Conservation (phyloP, 2,797 vertebrate genomes). For the Platyrinchus mystaceus region DNA sequence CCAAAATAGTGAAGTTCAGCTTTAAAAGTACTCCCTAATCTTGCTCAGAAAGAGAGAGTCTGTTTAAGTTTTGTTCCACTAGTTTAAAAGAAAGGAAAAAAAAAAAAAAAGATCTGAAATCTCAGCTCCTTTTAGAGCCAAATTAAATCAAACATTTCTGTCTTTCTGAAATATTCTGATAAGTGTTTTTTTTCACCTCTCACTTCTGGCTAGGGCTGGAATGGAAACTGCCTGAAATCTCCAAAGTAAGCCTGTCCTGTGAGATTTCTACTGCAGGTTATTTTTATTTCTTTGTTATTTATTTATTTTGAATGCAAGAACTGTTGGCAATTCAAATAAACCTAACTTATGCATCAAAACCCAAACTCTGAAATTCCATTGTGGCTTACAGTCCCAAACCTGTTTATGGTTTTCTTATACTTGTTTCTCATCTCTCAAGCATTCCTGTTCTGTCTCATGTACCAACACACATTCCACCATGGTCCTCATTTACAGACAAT, state of each 20-base stretch:
- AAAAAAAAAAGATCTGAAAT: not conserved
- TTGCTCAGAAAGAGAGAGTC: not conserved
- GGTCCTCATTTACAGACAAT: not conserved
- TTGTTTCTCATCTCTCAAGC: not conserved
- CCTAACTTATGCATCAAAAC: slow-evolving; percentile 11
- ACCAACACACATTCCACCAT: not conserved
- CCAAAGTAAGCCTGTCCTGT: not conserved
- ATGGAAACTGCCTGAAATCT: slow-evolving; percentile 4
- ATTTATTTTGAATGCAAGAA: slow-evolving; percentile 5
- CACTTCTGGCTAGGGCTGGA: not conserved
- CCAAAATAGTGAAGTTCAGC: not conserved
- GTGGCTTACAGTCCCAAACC: not conserved
- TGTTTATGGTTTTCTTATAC: not conserved
- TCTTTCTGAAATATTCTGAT: slow-evolving; percentile 8
- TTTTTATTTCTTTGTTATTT: slow-evolving; percentile 9
- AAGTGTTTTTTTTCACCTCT: not conserved
- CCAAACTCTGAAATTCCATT: not conserved
- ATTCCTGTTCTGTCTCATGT: not conserved
- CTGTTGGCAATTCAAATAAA: slow-evolving; percentile 8
- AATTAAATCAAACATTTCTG: slow-evolving; percentile 19
- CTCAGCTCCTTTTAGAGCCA: not conserved
- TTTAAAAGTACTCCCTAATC: not conserved
- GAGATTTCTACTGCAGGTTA: not conserved
- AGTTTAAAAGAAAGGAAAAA: not conserved
- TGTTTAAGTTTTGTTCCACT: not conserved